Evolutionary conservation across 2,888 invertebrate genomes (phyloP).

Genomic region (Drosophila cognata): DNA sequence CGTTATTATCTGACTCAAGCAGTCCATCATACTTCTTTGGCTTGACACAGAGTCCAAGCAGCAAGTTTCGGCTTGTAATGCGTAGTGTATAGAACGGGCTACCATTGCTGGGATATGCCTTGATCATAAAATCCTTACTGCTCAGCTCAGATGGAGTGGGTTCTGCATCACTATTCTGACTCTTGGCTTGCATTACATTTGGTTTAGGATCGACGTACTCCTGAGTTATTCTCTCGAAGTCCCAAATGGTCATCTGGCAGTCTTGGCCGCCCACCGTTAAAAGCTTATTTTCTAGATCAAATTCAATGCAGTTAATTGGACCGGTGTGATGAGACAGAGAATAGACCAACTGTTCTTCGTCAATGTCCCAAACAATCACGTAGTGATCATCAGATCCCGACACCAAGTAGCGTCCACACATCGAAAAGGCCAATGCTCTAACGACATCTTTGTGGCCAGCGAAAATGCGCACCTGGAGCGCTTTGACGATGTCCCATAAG

Average conservation of each 20-base stretch:
- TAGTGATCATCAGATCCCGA: slow-evolving; percentile 51
- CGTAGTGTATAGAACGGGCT: slow-evolving; percentile 42
- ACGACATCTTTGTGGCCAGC: slow-evolving; percentile 44
- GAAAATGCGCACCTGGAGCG: slow-evolving; percentile 56
- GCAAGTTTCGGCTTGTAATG: slow-evolving; percentile 45
- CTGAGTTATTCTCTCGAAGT: slow-evolving; percentile 47
- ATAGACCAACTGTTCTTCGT: slow-evolving; percentile 31
- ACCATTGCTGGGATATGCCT: slow-evolving; percentile 26
- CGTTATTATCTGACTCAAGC: background rate
- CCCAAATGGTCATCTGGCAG: slow-evolving; percentile 51
- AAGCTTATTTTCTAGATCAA: slow-evolving; percentile 53
- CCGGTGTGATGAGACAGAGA: slow-evolving; percentile 40
- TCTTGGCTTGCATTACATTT: background rate
- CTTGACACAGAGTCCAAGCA: slow-evolving; percentile 44
- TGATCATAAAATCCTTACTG: slow-evolving; percentile 29
- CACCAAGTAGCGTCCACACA: slow-evolving; percentile 57
- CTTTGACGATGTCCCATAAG: slow-evolving; percentile 60
- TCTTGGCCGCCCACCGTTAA: slow-evolving; percentile 55
- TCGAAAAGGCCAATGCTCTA: slow-evolving; percentile 46
- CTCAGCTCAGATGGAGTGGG: background rate
- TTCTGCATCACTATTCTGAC: background rate
- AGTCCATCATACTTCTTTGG: no score
- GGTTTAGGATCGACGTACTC: slow-evolving; percentile 11
- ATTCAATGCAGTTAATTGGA: slow-evolving; percentile 37
- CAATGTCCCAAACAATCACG: slow-evolving; percentile 60